Conservation (phyloP, 2,797 vertebrate genomes). For the Thamnophis elegans region DNA sequence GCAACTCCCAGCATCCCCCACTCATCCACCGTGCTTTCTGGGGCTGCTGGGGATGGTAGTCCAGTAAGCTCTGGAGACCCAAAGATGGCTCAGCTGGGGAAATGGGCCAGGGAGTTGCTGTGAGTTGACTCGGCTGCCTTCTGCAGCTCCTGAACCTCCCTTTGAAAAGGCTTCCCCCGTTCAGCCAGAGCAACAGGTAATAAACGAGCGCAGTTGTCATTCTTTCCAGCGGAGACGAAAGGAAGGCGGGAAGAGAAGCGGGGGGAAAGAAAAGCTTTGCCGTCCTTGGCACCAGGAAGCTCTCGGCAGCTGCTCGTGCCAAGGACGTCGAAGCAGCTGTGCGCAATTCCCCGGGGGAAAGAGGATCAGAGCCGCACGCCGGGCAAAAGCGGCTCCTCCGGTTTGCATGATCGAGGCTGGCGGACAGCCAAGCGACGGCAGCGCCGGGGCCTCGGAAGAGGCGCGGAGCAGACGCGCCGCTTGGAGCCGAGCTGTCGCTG, state of each 20-base stretch:
- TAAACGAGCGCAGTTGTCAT: rapidly evolving
- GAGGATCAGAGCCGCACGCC: neutral
- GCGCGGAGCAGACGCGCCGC: neutral
- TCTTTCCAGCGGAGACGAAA: neutral
- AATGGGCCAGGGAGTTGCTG: neutral
- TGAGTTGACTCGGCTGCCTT: neutral
- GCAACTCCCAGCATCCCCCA: neutral
- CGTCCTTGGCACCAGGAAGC: neutral
- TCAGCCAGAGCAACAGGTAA: neutral
- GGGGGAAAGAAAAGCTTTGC: neutral
- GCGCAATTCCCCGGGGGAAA: neutral
- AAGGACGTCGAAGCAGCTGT: neutral
- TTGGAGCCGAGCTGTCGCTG: neutral
- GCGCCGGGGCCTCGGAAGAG: neutral
- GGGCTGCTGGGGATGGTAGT: neutral
- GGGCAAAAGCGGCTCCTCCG: neutral
- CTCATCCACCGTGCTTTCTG: neutral
- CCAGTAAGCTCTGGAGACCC: neutral
- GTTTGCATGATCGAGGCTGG: neutral
- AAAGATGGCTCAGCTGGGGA: neutral
- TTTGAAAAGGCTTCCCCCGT: rapidly evolving
- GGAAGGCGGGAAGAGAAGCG: neutral
- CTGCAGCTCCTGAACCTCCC: neutral
- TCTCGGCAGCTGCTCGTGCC: too few species aligned
- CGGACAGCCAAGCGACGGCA: neutral